Evolutionary conservation across 2,888 invertebrate species (phyloP), one percentile per base, ranked within the genome.

Genomic region (Halocaridina rubra): DNA sequence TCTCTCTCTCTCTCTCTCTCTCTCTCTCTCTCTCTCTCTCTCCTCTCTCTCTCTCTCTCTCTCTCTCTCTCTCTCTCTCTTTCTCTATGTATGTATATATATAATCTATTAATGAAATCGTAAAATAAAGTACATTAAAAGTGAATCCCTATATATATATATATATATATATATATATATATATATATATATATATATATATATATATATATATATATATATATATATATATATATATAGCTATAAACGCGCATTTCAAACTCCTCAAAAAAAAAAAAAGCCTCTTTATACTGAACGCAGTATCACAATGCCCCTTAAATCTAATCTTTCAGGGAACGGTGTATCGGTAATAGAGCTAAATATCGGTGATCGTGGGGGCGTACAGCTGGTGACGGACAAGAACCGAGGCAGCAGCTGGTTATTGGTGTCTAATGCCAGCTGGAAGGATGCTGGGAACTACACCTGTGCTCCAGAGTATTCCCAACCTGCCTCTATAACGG

Each of bases 321-420:
- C 16, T 53, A 2, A 53, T 4, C 53, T 5, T 0, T 10, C 5
- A 53, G 53, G 53, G 0, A 33, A 33, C 13, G 22, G 30, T n/a
- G 77, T 64, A 33, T 71, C 77, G 53, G 46, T 74, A 46, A 75
- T 81, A 24, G 69, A 61, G 29, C 24, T 78, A 22, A 80, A 80
- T 13, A 46, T 82, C 3, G 82, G 82, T 5, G 80, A 46, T 8
- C 46, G 87, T 27, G 87, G 87, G 19, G 87, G 87, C 24, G 86
- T 88, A 7, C 86, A 86, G 80, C 80, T 88, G 64, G 87, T 88
- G 57, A 88, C 87, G n/a, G 87, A 88, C 67, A 86, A 75, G 53
- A 69, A 80, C 32, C 33, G 67, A 24, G 79, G 87, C 22, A 79
- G 76, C 78, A 84, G 84, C 59, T 82, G 86, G 85, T 80, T 88